phyloP scores from a whole-genome alignment of 1,140 invertebrate genomes.

The Manduca sexta region DNA sequence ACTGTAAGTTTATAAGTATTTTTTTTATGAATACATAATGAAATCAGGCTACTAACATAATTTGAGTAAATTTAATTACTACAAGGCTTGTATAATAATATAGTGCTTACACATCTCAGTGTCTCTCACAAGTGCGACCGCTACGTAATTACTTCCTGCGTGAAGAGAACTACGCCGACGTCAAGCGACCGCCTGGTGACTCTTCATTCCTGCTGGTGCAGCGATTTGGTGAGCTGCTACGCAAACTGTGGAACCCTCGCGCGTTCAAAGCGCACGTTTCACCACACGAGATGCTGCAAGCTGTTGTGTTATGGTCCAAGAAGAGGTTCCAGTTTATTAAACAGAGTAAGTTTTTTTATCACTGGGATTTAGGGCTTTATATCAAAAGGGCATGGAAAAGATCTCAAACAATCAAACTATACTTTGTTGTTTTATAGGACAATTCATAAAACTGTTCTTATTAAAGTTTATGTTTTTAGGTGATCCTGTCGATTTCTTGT shows the following conservation, averaged over 20 bases:
- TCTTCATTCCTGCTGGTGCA: slow-evolving; percentile 94
- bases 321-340: slow-evolving; percentile 99
- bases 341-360: slow-evolving; percentile 81
- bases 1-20: too few species aligned
- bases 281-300: slow-evolving; percentile 99
- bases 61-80: too few species aligned
- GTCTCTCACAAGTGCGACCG: slow-evolving; percentile 94
- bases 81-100: too few species aligned
- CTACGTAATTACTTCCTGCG: slow-evolving; percentile 95
- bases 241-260: slow-evolving; percentile 99
- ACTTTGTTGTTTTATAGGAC: too few species aligned
- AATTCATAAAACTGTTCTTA: too few species aligned
- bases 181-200: slow-evolving; percentile 94
- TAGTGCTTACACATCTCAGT: too few species aligned
- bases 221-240: slow-evolving; percentile 96
- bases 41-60: too few species aligned
- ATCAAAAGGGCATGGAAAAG: too few species aligned
- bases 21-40: too few species aligned
- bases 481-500: slow-evolving; percentile 97
- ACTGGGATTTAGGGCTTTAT: too few species aligned
- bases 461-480: too few species aligned
- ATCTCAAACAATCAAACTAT: too few species aligned
- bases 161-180: slow-evolving; percentile 92
- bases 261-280: slow-evolving; percentile 99
- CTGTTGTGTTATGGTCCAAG: slow-evolving; percentile 98